Conservation (phyloP, 2,113 vertebrate genomes). For the Leuciscus idus region DNA sequence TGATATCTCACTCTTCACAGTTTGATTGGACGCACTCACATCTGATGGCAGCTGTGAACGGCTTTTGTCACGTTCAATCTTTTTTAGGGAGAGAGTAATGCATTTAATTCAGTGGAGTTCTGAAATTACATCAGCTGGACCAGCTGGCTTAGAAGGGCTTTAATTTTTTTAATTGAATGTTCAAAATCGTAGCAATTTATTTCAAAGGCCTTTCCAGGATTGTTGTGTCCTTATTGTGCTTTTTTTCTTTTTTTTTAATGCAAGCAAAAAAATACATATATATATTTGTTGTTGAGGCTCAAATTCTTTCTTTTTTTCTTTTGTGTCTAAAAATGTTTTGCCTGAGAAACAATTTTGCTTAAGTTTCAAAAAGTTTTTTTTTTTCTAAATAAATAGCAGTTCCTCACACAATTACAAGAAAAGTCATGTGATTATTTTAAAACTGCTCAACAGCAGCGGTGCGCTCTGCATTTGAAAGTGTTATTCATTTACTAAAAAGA, state of each 20-base stretch:
- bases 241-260: background rate
- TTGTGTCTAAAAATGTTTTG: background rate
- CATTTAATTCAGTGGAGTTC: constrained; percentile 8
- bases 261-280: background rate
- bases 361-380: too few relatives aligned
- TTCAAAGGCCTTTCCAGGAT: constrained; percentile 3
- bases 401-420: too few relatives aligned
- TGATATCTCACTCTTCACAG: constrained; percentile 65
- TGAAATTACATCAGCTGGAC: background rate
- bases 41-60: constrained; percentile 76
- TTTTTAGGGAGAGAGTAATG: constrained; percentile 70
- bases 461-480: background rate
- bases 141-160: background rate
- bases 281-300: background rate
- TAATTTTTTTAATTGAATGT: background rate
- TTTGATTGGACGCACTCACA: constrained; percentile 67
- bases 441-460: background rate
- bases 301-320: background rate
- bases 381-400: too few relatives aligned
- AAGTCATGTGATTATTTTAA: background rate
- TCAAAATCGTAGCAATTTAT: background rate
- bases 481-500: background rate
- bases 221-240: constrained; percentile 1
- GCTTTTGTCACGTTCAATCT: constrained; percentile 82
- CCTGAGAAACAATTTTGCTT: background rate